phyloP scores from a whole-genome alignment of 1,140 invertebrate species.

The Hylaeus anthracinus region DNA sequence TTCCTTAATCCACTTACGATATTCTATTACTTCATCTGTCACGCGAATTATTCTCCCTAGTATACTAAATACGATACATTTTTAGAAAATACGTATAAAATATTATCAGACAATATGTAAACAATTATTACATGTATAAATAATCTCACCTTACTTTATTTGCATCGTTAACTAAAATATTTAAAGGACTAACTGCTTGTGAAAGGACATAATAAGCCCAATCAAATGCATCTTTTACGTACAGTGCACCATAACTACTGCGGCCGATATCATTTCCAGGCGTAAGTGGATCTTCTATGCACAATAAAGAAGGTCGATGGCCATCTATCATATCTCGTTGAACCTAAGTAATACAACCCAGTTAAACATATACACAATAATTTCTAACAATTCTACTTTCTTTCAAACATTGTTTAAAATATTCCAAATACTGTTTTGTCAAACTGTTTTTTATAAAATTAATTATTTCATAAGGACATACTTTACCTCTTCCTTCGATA shows the following conservation, averaged over 20 bases:
- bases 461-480: slow-evolving; percentile 23
- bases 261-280: slow-evolving; percentile 98
- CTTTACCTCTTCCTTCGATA: slow-evolving; percentile 94
- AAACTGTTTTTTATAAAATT: slow-evolving; percentile 6
- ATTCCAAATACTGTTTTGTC: background rate
- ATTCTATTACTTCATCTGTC: slow-evolving; percentile 96
- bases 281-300: slow-evolving; percentile 98
- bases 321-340: slow-evolving; percentile 96
- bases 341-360: slow-evolving; percentile 77
- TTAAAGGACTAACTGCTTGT: slow-evolving; percentile 88
- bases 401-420: background rate
- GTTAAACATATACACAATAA: too few relatives aligned
- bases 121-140: slow-evolving; percentile 2
- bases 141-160: slow-evolving; percentile 79
- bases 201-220: slow-evolving; percentile 94
- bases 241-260: slow-evolving; percentile 94
- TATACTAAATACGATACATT: slow-evolving; percentile 82
- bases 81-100: slow-evolving; percentile 2
- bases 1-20: slow-evolving; percentile 89
- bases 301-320: slow-evolving; percentile 94
- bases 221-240: slow-evolving; percentile 97
- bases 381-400: background rate
- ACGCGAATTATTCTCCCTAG: slow-evolving; percentile 94
- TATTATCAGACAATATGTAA: slow-evolving; percentile 5
- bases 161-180: slow-evolving; percentile 82